phyloP scores from a whole-genome alignment of 2,797 vertebrate genomes.

The Glyptemys insculpta region DNA sequence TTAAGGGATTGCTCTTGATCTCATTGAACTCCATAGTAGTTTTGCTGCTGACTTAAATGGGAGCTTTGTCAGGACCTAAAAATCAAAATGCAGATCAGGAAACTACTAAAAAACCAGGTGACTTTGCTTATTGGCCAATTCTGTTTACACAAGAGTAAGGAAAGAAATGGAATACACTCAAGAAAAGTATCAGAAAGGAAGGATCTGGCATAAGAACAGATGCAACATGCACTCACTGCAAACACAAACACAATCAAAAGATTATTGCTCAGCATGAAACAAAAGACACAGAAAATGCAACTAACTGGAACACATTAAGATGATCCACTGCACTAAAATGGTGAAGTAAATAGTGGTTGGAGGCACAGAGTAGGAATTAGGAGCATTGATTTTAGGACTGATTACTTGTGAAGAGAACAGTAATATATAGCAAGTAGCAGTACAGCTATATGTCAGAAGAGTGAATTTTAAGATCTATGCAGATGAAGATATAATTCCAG shows the following conservation, averaged over 20 bases:
- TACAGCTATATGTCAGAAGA: neutral
- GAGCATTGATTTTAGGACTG: neutral
- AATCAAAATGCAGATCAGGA: neutral
- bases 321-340: neutral
- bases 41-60: slow-evolving; percentile 7
- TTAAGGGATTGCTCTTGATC: neutral
- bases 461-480: neutral
- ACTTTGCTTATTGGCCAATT: neutral
- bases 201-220: neutral
- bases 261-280: neutral
- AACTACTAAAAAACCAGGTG: neutral
- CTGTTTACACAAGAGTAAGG: neutral
- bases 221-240: slow-evolving; percentile 6
- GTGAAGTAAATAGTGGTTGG: neutral
- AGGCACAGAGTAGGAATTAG: neutral
- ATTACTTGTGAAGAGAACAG: neutral
- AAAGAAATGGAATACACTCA: neutral
- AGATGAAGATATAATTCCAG: neutral
- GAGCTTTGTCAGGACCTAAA: slow-evolving; percentile 10
- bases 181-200: slow-evolving; percentile 1
- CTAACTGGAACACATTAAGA: neutral
- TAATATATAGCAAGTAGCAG: neutral
- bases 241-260: neutral
- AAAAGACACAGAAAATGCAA: neutral
- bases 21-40: neutral